Evolutionary conservation across 2,797 vertebrate genomes (phyloP).

Genomic region (Pseudochromis fuscus): DNA sequence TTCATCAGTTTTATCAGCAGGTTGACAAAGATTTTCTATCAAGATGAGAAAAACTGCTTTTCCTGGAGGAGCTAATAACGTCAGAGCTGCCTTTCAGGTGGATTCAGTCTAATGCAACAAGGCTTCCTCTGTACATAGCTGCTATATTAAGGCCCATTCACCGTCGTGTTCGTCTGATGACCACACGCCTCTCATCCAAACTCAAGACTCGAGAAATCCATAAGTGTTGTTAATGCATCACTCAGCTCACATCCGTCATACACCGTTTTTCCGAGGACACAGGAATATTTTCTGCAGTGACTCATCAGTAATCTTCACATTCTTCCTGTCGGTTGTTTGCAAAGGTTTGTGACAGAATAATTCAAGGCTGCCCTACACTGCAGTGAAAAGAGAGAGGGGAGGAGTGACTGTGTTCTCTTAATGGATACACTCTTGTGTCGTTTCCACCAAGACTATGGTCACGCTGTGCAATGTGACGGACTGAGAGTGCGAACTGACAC

Average conservation of each 20-base stretch:
- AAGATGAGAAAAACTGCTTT: not conserved
- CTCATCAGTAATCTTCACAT: conserved; percentile 15
- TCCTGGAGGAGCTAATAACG: conserved; percentile 6
- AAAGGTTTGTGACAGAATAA: conserved; percentile 6
- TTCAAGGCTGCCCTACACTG: conserved; percentile 21
- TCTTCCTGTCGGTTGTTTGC: conserved; percentile 4
- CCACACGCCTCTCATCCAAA: not conserved
- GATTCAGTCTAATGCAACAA: conserved; percentile 3
- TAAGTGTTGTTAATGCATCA: not conserved
- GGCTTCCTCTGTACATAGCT: conserved; percentile 16
- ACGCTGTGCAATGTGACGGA: not conserved
- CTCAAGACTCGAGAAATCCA: conserved; percentile 13
- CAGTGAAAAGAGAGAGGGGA: not conserved
- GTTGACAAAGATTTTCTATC: conserved; percentile 12
- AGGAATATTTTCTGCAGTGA: conserved; percentile 4
- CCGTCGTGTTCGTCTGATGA: not conserved
- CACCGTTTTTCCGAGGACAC: not conserved
- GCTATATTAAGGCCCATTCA: conserved; percentile 37
- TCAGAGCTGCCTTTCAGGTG: conserved; percentile 7
- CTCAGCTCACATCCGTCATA: conserved; percentile 1
- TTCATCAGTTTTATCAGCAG: conserved; percentile 36
- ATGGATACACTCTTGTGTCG: not conserved
- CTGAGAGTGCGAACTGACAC: not conserved
- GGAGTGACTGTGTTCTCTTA: not conserved
- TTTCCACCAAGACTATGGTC: not conserved